Evolutionary conservation across 64 coral and sea anemone species (phyloP).

Genomic region (Pocillopora damicornis): DNA sequence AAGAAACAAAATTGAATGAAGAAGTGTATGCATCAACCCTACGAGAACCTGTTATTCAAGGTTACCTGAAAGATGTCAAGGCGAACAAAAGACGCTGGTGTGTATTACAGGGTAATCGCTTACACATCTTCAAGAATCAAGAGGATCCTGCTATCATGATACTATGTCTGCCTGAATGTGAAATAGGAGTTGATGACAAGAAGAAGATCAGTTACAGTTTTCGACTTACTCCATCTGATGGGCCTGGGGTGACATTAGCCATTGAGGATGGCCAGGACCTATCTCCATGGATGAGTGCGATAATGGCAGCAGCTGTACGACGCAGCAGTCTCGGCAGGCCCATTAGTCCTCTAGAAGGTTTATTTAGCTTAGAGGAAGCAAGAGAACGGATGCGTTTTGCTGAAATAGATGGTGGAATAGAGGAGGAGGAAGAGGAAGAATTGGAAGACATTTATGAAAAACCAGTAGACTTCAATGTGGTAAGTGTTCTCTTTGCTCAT

Average conservation of each 20-base stretch:
- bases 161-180: conserved; percentile 65
- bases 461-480: conserved; percentile 25
- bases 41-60: conserved; percentile 69
- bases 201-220: conserved; percentile 93
- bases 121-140: conserved; percentile 85
- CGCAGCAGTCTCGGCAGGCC: conserved; percentile 64
- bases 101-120: conserved; percentile 75
- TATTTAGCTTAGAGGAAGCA: conserved; percentile 46
- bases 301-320: conserved; percentile 80
- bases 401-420: conserved; percentile 14
- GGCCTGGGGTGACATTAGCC: conserved; percentile 56
- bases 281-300: conserved; percentile 95
- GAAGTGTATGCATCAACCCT: conserved; percentile 68
- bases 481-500: not conserved
- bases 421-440: conserved; percentile 12
- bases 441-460: conserved; percentile 46
- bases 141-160: conserved; percentile 87
- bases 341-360: conserved; percentile 61
- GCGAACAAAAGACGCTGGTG: conserved; percentile 72
- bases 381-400: conserved; percentile 27
- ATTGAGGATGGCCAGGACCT: conserved; percentile 87
- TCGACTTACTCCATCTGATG: conserved; percentile 39
- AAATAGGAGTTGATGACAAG: conserved; percentile 90
- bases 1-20: conserved; percentile 63
- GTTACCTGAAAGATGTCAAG: conserved; percentile 79